Evolutionary conservation across 2,113 vertebrate species (phyloP).

Genomic region (Myodes glareolus): DNA sequence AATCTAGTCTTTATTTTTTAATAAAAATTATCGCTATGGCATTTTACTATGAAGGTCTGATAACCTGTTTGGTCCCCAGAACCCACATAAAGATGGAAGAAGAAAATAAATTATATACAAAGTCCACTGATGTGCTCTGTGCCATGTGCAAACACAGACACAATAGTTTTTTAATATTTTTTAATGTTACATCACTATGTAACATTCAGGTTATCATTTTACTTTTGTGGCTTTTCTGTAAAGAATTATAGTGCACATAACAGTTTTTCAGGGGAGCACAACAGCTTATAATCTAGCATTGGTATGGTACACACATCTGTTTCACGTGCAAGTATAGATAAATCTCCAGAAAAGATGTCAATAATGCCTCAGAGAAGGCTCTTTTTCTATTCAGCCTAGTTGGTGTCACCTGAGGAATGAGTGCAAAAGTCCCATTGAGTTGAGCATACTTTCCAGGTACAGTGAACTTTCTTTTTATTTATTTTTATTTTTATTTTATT

Average conservation of each 20-base stretch:
- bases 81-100: neutral
- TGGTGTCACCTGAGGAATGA: neutral
- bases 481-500: no score
- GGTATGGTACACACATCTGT: neutral
- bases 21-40: neutral
- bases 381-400: neutral
- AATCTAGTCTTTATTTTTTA: neutral
- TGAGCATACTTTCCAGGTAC: neutral
- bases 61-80: neutral
- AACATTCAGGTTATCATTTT: conserved; percentile 18
- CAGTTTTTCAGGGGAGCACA: neutral
- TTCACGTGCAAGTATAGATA: neutral
- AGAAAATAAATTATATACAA: neutral
- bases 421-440: neutral
- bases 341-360: neutral
- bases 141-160: neutral
- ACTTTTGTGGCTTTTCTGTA: neutral
- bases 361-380: neutral
- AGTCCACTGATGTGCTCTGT: neutral
- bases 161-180: neutral
- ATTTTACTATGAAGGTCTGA: neutral
- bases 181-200: neutral
- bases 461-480: neutral
- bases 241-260: neutral
- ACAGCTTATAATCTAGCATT: neutral